A percentile compares a stretch with the other conserved stretches of the same genome.
phyloP scores from a whole-genome alignment of 2,888 invertebrate species.

The Timema podura region DNA sequence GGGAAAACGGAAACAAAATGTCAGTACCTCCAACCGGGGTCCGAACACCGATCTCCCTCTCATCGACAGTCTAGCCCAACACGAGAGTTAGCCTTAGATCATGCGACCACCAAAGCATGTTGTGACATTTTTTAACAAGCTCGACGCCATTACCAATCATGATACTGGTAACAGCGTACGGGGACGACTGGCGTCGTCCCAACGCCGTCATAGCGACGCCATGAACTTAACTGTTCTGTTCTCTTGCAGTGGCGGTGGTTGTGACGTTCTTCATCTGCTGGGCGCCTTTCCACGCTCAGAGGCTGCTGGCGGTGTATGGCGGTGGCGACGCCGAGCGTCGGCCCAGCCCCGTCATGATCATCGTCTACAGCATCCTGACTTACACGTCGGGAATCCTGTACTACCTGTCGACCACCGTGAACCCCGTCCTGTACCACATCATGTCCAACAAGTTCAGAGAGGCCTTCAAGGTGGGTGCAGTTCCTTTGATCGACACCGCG shows the following conservation, averaged over 20 bases:
- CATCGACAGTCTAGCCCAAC: no score
- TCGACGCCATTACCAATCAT: no score
- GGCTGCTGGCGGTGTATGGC: slow-evolving; percentile 46
- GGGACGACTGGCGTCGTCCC: no score
- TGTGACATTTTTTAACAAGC: no score
- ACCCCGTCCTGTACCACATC: slow-evolving; percentile 88
- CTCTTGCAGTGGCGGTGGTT: slow-evolving; percentile 45
- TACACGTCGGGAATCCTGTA: slow-evolving; percentile 86
- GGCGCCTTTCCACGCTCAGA: slow-evolving; percentile 50
- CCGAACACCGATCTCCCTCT: no score
- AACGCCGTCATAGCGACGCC: no score
- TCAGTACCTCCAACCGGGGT: no score
- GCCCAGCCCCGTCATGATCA: slow-evolving; percentile 44
- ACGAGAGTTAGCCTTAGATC: no score
- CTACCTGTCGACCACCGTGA: slow-evolving; percentile 88
- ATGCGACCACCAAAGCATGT: no score
- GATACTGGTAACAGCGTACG: no score
- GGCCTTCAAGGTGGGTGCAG: slow-evolving; percentile 76
- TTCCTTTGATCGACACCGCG: no score
- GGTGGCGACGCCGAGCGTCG: slow-evolving; percentile 38
- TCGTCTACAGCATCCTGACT: slow-evolving; percentile 65
- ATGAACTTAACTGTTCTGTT: background rate
- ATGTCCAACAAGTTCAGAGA: slow-evolving; percentile 93
- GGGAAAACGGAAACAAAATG: no score
- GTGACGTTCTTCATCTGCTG: slow-evolving; percentile 44